Evolutionary conservation across 2,797 vertebrate species (phyloP), one percentile per base, ranked within the genome.

Genomic region (Phoebastria nigripes): DNA sequence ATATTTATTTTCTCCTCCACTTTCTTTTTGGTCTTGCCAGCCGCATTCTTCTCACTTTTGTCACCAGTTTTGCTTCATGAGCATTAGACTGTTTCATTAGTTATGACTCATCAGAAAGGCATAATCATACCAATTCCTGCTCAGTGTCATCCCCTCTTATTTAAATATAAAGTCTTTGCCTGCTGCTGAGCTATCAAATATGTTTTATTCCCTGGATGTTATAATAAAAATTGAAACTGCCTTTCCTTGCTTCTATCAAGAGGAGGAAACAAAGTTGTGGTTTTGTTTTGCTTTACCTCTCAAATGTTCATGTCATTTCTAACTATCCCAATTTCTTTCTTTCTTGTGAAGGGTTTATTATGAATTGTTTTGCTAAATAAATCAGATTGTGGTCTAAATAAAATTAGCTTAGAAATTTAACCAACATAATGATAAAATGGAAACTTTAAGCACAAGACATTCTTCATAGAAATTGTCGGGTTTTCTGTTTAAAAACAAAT

Each of bases 91-190:
- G 25, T 96, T 90, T 95, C 76, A 66, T 95, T 96, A 94, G 70
- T 96, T 96, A 96, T 92, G 86, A 96, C 63, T 97, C 87, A 85
- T 94, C 90, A 76, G 51, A 96, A 94, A 95, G 81, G 56, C 82
- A 90, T 82, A 93, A 97, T 94, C 90, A 58, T 88, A 95, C 84
- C 33, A 83, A 49, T 86, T 97, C 54, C 42, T 86, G 24, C 47
- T 87, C 86, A 89, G 4, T 94, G 73, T 91, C 88, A 55, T 96
- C 83, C 95, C 86, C 65, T 71, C 49, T 95, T 62, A 95, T 94
- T 96, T 92, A 97, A 97, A 96, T 95, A 87, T 9, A 94, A 93
- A 78, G 29, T 63, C 89, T 96, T 92, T 72, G n/a, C 70, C 82
- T 94, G 70, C 76, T 96, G 82, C 73, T 61, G 80, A 90, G 55